Base-by-base conservation (phyloP, 2,113 vertebrate genomes). In the Asarcornis scutulata region DNA sequence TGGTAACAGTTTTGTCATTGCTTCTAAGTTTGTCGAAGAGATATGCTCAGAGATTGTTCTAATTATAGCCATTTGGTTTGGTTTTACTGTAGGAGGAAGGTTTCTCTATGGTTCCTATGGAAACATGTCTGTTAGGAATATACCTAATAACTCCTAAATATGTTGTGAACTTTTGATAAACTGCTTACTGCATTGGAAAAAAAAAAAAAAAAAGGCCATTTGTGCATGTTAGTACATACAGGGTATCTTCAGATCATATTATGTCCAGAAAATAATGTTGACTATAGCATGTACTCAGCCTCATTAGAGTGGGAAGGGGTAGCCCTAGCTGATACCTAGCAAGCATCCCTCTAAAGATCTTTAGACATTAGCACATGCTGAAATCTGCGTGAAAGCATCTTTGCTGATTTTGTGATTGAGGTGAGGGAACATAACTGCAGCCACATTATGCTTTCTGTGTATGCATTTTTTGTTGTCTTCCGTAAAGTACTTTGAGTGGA, bases 271-370 rank as follows among this genome's bases (percentile, higher is more conserved):
- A 67, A 38, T 9, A n/a, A 34, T 1, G 3, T 59, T 59, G 34
- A 48, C 6, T 62, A 26, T 76, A 86, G 18, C 58, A 78, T 34
- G 27, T 64, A 17, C 8, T 22, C 0, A 0, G 11, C 48, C 32
- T 69, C 32, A 38, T 56, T 64, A 66, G 29, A 53, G 38, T 0
- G 0, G n/a, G 59, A 72, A 22, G 34, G 58, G 2, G 1, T 44
- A 76, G 71, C 38, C 23, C 50, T 48, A 53, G 21, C 23, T 77
- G 48, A 16, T 56, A 48, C 29, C 2, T 11, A 58, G 10, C 6
- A 85, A 58, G 20, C 1, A 1, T 85, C 3, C 2, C 8, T 48
- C 26, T 31, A 42, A 50, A 66, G 32, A 62, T 10, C 16, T 48
- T 4, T 26, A 44, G 68, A 25, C 78, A 21, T 36, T 85, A 64